Evolutionary conservation across 2,797 vertebrate species (phyloP), one percentile per base, ranked within the genome.

Genomic region (Platyrinchus mystaceus): DNA sequence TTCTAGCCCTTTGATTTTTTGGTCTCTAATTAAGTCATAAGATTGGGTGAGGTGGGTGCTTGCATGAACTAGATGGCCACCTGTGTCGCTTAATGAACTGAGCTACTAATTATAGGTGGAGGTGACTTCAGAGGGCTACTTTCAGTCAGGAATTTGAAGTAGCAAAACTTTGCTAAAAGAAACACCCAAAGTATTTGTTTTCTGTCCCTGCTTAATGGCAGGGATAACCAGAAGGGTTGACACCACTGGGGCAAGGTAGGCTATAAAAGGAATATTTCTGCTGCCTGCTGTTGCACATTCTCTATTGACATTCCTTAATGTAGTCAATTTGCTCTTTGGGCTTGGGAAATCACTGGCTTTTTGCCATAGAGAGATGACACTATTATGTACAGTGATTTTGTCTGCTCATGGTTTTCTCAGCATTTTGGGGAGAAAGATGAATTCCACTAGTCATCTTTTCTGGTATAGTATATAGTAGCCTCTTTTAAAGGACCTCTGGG

Each of bases 21-120:
- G 66, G 62, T 95, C 92, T 97, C 80, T 97, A 97, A 97, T 97
- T 97, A 97, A 90, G 94, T 82, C 63, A 82, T 85, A 84, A 92
- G 73, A 76, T 36, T 55, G 74, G 41, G 26, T 88, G 82, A 92
- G 82, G 87, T 91, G 81, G 18, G 49, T 91, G 47, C 60, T 95
- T 88, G 73, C 34, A n/a, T 92, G 76, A 84, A 39, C 32, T 69
- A 84, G 74, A 84, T 47, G 67, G 71, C 73, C 78, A 95, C 85
- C 81, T 96, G 89, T 93, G 86, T 93, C 77, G 92, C 70, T 76
- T 96, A 95, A 94, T 93, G 91, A 94, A 94, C 88, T 20, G 37
- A 87, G 41, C 46, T 84, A 34, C 80, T 96, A 96, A 97, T 96
- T 97, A 96, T 67, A 97, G 94, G 87, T 91, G 56, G 69, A 75